Evolutionary conservation across 2,113 vertebrate genomes (phyloP).

Genomic region (Propithecus coquereli): DNA sequence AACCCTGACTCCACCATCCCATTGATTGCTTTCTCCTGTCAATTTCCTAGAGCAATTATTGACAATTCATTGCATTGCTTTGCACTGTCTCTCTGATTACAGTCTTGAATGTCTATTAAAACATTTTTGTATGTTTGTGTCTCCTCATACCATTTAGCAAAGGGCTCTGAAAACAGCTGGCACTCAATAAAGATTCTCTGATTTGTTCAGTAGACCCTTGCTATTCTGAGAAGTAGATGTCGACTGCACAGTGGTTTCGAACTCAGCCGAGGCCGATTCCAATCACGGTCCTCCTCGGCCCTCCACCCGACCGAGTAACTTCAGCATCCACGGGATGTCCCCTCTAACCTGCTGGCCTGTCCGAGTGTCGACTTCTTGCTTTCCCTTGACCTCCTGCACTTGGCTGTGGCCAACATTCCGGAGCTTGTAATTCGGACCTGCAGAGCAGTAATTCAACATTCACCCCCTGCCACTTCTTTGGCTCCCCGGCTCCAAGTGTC

Average conservation of each 20-base stretch:
- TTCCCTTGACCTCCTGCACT: rapidly evolving
- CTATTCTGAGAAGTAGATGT: background rate
- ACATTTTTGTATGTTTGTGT: background rate
- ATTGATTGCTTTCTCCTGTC: background rate
- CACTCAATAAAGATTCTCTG: background rate
- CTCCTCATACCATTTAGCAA: background rate
- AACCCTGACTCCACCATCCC: background rate
- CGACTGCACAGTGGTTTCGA: background rate
- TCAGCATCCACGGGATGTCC: background rate
- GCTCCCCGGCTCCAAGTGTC: background rate
- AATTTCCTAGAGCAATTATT: background rate
- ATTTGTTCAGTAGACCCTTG: background rate
- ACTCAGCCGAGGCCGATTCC: background rate
- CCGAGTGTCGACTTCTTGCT: background rate
- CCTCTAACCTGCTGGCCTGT: background rate
- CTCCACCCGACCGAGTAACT: background rate
- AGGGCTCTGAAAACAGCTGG: background rate
- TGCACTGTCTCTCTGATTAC: background rate
- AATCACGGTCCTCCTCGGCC: background rate
- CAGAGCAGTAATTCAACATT: background rate
- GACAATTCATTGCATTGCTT: background rate
- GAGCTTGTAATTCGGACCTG: background rate
- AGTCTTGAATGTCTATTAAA: background rate
- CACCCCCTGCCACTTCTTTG: too few relatives aligned
- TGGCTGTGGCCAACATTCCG: too few relatives aligned